phyloP scores from a whole-genome alignment of 2,113 vertebrate genomes.

The Laticauda laticaudata region DNA sequence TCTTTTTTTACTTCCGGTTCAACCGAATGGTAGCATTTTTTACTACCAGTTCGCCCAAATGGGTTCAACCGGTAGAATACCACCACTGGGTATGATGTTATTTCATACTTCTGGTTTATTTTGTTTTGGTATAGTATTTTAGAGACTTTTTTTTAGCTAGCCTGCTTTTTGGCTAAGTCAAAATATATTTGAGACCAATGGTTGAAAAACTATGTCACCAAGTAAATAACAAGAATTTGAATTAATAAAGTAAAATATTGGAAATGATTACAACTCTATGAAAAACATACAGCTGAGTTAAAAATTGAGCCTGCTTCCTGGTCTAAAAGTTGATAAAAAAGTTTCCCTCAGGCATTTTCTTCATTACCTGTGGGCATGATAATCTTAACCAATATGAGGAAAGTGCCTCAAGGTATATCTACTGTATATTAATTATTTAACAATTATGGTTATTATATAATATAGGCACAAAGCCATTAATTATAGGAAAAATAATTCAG shows the following conservation, averaged over 20 bases:
- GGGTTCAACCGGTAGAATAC: too few species aligned
- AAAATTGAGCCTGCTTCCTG: not conserved
- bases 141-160: not conserved
- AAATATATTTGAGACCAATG: not conserved
- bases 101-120: not conserved
- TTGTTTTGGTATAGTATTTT: not conserved
- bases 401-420: conserved; percentile 35
- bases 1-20: too few species aligned
- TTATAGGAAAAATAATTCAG: conserved; percentile 14
- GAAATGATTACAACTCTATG: not conserved
- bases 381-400: conserved; percentile 46
- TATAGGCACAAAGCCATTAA: conserved; percentile 11
- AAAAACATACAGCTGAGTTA: conserved; percentile 23
- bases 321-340: conserved; percentile 12
- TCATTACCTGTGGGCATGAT: not conserved
- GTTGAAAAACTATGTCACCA: not conserved
- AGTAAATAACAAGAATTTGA: conserved; percentile 11
- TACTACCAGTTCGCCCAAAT: too few species aligned
- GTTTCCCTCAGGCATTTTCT: conserved; percentile 8
- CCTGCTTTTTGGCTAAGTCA: too few species aligned
- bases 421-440: conserved; percentile 15
- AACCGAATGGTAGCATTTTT: too few species aligned
- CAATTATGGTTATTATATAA: conserved; percentile 33
- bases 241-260: conserved; percentile 3
- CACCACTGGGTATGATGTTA: not conserved